Conservation (phyloP, 2,797 vertebrate species). For the Anableps anableps region DNA sequence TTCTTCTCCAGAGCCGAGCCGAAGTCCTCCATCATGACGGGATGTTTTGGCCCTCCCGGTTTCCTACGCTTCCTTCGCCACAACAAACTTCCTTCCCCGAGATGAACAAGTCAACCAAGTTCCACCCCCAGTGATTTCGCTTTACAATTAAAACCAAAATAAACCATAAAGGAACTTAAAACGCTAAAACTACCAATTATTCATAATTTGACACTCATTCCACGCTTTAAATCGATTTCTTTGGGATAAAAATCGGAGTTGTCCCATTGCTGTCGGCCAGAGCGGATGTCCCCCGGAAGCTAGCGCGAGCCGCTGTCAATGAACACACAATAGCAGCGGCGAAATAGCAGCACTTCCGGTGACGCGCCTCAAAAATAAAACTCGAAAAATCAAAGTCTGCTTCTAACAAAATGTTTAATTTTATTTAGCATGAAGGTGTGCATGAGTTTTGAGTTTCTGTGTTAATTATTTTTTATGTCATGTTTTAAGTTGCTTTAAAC, state of each 20-base stretch:
- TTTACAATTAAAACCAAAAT: background rate
- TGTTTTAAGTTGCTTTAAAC: too few species aligned
- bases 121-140: background rate
- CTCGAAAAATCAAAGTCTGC: background rate
- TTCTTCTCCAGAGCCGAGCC: conserved; percentile 93
- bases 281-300: conserved; percentile 26
- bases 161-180: background rate
- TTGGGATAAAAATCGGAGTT: conserved; percentile 28
- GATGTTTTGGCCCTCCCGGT: conserved; percentile 43
- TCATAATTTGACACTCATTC: background rate
- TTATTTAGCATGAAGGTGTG: background rate
- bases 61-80: conserved; percentile 37
- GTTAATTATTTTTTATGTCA: background rate
- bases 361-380: conserved; percentile 51
- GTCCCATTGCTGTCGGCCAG: conserved; percentile 61
- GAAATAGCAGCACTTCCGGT: conserved; percentile 7
- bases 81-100: conserved; percentile 63
- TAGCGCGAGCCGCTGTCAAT: background rate
- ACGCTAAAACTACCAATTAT: background rate
- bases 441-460: background rate
- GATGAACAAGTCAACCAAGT: conserved; percentile 42
- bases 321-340: background rate
- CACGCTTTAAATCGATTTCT: conserved; percentile 19
- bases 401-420: background rate
- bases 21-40: conserved; percentile 81